Conservation (phyloP, 2,113 vertebrate genomes). For the Thamnophis sirtalis region DNA sequence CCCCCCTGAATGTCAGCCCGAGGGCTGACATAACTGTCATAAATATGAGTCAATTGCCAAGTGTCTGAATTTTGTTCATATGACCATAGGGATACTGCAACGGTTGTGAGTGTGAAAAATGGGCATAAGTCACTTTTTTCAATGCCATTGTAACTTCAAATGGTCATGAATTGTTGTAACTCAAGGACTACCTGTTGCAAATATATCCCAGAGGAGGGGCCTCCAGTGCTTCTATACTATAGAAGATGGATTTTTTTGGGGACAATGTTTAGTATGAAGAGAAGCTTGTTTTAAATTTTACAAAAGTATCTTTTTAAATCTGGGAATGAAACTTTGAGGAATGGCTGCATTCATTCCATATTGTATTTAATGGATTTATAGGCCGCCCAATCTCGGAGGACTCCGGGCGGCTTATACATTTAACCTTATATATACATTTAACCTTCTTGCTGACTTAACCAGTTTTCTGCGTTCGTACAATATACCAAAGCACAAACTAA, state of each 20-base stretch:
- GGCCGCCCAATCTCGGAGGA: no score
- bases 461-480: neutral
- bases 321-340: neutral
- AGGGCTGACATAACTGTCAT: no score
- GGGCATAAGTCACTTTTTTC: neutral
- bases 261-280: neutral
- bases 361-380: no score
- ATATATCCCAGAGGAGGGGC: neutral
- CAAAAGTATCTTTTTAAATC: neutral
- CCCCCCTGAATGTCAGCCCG: no score
- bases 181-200: neutral
- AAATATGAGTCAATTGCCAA: neutral
- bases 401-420: no score
- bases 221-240: neutral
- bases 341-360: neutral
- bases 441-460: neutral
- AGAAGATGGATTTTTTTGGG: neutral
- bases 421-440: neutral
- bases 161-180: neutral
- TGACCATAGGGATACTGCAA: neutral
- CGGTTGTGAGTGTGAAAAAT: neutral
- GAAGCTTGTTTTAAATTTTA: neutral
- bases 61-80: neutral
- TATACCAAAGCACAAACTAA: neutral
- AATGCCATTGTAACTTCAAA: neutral